Evolutionary conservation across 2,888 invertebrate species (phyloP).

Genomic region (Arge pagana): DNA sequence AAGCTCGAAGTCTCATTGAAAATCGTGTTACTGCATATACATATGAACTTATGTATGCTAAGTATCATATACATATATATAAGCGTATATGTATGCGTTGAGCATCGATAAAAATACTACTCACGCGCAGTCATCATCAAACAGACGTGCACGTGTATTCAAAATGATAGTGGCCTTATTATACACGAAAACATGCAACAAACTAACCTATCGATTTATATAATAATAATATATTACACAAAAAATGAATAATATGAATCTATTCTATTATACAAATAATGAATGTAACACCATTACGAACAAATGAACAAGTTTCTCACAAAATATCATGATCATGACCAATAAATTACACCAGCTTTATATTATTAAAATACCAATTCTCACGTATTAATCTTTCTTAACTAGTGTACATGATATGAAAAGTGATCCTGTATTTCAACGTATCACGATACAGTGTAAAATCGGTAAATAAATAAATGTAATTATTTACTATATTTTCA

Average conservation of each 20-base stretch:
- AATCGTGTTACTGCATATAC: not conserved
- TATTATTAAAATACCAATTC: conserved; percentile 46
- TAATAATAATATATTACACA: conserved; percentile 7
- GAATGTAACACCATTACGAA: conserved; percentile 8
- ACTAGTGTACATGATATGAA: conserved; percentile 46
- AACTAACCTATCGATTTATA: conserved; percentile 20
- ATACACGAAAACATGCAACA: conserved; percentile 10
- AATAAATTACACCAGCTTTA: conserved; percentile 46
- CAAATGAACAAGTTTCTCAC: conserved; percentile 23
- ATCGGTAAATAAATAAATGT: conserved; percentile 52
- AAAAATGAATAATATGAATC: conserved; percentile 10
- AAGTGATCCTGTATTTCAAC: conserved; percentile 49
- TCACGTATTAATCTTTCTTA: conserved; percentile 51
- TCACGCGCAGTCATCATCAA: too few species aligned
- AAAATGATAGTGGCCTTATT: conserved; percentile 19
- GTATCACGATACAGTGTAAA: conserved; percentile 52
- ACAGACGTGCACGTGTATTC: conserved; percentile 1
- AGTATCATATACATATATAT: not conserved
- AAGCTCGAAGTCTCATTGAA: not conserved
- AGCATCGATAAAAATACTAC: too few species aligned
- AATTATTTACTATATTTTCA: conserved; percentile 49
- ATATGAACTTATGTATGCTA: not conserved
- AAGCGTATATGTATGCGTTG: not conserved
- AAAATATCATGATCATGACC: conserved; percentile 42
- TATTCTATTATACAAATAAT: conserved; percentile 11